Base-by-base conservation (phyloP, 2,113 vertebrate species). In the Lophotis ruficrista region DNA sequence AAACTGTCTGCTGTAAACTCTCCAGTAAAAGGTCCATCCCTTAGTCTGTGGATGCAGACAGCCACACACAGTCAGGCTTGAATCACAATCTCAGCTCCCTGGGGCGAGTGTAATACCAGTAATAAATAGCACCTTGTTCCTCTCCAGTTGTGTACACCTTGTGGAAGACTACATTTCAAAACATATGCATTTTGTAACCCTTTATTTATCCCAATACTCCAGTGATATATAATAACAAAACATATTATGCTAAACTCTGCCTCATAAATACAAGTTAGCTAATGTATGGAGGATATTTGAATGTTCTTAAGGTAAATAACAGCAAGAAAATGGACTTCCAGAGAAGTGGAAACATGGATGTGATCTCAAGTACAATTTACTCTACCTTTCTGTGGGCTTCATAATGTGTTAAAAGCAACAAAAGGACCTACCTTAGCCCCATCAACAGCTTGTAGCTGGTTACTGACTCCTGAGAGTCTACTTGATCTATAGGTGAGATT, bases 81-180 rank as follows among this genome's bases (percentile, higher is more conserved):
- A 58, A 6, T 35, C 13, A 27, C 27, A 53, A 51, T 24, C 24
- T 64, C 23, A 43, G 13, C 38, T 72, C 17, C 14, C 23, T 33
- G 43, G 20, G 13, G 8, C 0, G 1, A 61, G 33, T 1, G 1
- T 5, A 41, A 28, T 22, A 38, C 20, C 12, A 17, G 8, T 1
- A 43, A 27, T 37, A 41, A 66, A 27, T 1, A 33, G 13, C 31
- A 38, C 7, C 11, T 6, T 14, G 9, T 54, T 83, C 50, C 25
- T 71, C 4, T 12, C 33, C 70, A 17, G 21, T 23, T 43, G 6
- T 24, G 18, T 20, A 19, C 4, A 9, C 6, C 41, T 43, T 25
- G 33, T 33, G 9, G 43, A 81, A 83, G 27, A 33, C 5, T 24
- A 24, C 2, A 66, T 75, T 83, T 87, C 37, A 70, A 93, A 57